Evolutionary conservation across 1,140 invertebrate species (phyloP).

Genomic region (Wasmannia auropunctata): DNA sequence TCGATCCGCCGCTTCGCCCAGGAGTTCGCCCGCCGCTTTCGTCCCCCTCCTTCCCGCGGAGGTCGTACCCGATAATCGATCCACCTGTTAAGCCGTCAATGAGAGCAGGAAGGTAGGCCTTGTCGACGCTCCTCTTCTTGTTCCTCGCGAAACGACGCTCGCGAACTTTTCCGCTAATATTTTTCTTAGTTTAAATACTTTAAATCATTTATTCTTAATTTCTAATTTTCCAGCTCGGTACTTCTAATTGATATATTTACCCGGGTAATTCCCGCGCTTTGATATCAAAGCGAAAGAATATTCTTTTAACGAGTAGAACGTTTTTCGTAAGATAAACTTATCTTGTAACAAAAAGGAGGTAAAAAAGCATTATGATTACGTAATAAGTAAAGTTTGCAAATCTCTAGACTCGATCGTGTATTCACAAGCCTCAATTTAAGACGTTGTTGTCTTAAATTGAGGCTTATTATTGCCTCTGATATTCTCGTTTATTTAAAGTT

Average conservation of each 20-base stretch:
- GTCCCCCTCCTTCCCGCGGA: neutral
- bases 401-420: neutral
- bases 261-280: neutral
- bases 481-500: neutral
- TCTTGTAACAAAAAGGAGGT: neutral
- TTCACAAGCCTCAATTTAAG: neutral
- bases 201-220: neutral
- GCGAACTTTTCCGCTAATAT: neutral
- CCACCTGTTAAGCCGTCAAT: conserved; percentile 65
- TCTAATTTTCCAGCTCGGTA: neutral
- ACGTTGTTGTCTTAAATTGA: neutral
- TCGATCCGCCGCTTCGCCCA: neutral
- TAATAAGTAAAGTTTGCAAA: neutral
- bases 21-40: neutral
- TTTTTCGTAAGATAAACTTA: neutral
- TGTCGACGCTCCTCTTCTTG: neutral
- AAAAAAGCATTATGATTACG: neutral
- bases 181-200: neutral
- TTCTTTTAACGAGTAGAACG: neutral
- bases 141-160: neutral
- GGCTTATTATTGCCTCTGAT: neutral
- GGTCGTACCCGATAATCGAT: conserved; percentile 44
- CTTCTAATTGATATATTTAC: neutral
- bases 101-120: conserved; percentile 60
- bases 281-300: neutral